Conservation (phyloP, 2,888 invertebrate species). For the Scaptomyza parva region DNA sequence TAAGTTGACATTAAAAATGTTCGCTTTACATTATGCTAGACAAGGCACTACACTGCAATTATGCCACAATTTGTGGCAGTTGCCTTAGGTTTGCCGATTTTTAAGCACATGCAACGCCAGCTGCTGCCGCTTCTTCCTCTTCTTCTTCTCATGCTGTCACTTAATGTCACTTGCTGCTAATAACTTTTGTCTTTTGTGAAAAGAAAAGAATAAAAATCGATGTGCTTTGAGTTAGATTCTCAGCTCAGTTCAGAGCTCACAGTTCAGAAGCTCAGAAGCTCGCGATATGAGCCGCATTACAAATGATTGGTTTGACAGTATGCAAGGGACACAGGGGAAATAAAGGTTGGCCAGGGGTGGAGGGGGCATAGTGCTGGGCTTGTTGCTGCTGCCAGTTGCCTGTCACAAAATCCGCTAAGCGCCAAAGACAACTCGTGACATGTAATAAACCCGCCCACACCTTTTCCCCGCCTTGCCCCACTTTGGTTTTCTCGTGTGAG, state of each 20-base stretch:
- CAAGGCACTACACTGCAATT: constrained; percentile 3
- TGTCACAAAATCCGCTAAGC: constrained; percentile 68
- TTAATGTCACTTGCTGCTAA: constrained; percentile 66
- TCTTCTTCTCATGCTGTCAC: constrained; percentile 43
- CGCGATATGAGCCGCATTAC: constrained; percentile 57
- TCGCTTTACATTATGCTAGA: constrained; percentile 10
- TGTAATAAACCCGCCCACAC: constrained; percentile 43
- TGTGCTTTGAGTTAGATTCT: constrained; percentile 48
- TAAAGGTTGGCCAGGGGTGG: background rate
- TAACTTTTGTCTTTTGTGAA: constrained; percentile 64
- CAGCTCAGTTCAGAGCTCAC: constrained; percentile 6
- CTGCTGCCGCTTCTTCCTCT: background rate
- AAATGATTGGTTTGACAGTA: constrained; percentile 67
- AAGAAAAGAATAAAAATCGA: constrained; percentile 63
- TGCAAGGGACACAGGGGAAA: background rate
- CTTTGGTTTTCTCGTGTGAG: background rate
- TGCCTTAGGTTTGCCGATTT: constrained; percentile 10
- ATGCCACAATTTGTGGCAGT: constrained; percentile 44
- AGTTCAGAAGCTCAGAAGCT: constrained; percentile 23
- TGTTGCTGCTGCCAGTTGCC: constrained; percentile 49
- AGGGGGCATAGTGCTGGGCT: background rate
- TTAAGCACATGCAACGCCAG: constrained; percentile 16
- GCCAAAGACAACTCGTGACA: constrained; percentile 61
- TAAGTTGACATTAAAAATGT: too few relatives aligned
- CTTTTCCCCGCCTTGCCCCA: background rate